A percentile compares a stretch with the other conserved stretches of the same genome.
Conservation (phyloP, 1,140 invertebrate genomes). For the Dermatophagoides farinae region DNA sequence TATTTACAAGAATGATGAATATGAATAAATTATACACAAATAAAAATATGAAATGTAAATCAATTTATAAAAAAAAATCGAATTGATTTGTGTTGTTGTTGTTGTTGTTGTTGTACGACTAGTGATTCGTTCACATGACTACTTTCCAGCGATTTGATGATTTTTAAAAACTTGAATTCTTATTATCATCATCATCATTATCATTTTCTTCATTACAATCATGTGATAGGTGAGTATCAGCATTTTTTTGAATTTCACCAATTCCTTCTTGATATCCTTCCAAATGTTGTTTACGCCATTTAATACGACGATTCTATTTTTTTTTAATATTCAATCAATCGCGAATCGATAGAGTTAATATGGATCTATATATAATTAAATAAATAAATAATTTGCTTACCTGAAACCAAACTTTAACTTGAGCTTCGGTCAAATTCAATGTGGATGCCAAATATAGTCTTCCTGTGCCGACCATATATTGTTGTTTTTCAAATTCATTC, state of each 20-base stretch:
- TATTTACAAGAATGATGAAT: too few relatives aligned
- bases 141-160: too few relatives aligned
- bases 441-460: slow-evolving; percentile 65
- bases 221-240: too few relatives aligned
- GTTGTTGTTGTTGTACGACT: too few relatives aligned
- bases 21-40: too few relatives aligned
- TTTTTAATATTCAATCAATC: not conserved
- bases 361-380: not conserved
- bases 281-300: slow-evolving; percentile 55
- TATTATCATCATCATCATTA: too few relatives aligned
- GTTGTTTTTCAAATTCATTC: slow-evolving; percentile 72
- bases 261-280: not conserved
- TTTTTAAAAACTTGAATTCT: too few relatives aligned
- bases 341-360: not conserved
- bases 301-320: slow-evolving; percentile 56
- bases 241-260: not conserved
- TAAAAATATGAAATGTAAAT: too few relatives aligned
- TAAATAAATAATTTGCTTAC: slow-evolving; percentile 24
- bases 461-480: slow-evolving; percentile 88
- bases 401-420: slow-evolving; percentile 90
- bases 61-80: too few relatives aligned
- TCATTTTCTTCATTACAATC: too few relatives aligned
- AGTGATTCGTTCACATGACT: too few relatives aligned
- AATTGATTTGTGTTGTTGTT: too few relatives aligned
- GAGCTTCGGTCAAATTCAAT: slow-evolving; percentile 69